A percentile compares a stretch with the other conserved stretches of the same genome.
Conservation (phyloP, 64 coral and sea anemone species). For the Stichodactyla helianthus region DNA sequence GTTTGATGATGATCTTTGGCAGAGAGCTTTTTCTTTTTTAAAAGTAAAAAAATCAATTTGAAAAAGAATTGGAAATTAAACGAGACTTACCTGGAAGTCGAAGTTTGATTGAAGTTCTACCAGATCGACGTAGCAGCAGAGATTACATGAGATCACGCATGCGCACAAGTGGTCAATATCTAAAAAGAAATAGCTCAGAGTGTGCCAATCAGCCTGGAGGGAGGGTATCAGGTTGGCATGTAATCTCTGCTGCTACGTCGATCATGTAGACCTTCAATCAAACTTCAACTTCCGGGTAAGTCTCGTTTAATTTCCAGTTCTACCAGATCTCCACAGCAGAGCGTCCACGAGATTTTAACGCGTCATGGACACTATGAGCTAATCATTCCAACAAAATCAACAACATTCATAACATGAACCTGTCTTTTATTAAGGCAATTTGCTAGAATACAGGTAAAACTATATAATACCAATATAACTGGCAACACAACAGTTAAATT, state of each 20-base stretch:
- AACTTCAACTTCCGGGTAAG: neutral
- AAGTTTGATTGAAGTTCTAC: neutral
- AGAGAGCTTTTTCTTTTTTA: too few relatives aligned
- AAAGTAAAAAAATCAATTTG: too few relatives aligned
- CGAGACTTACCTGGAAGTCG: too few relatives aligned
- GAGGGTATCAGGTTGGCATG: neutral
- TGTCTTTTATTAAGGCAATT: neutral
- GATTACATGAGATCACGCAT: neutral
- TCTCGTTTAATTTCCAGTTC: too few relatives aligned
- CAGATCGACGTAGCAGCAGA: neutral
- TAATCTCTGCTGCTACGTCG: neutral
- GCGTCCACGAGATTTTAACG: conserved; percentile 32
- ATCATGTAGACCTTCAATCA: neutral
- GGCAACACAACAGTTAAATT: neutral
- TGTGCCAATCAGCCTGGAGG: neutral
- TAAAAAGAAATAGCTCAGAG: neutral
- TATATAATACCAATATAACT: neutral
- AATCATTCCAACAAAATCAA: neutral
- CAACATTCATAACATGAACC: neutral
- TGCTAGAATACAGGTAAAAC: neutral
- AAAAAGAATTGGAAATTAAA: too few relatives aligned
- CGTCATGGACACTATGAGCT: neutral
- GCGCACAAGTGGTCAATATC: neutral
- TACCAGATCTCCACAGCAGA: conserved; percentile 10
- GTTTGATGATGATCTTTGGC: too few relatives aligned